phyloP scores from a whole-genome alignment of 2,797 vertebrate genomes.

The Microctenopoma steveboyesi region DNA sequence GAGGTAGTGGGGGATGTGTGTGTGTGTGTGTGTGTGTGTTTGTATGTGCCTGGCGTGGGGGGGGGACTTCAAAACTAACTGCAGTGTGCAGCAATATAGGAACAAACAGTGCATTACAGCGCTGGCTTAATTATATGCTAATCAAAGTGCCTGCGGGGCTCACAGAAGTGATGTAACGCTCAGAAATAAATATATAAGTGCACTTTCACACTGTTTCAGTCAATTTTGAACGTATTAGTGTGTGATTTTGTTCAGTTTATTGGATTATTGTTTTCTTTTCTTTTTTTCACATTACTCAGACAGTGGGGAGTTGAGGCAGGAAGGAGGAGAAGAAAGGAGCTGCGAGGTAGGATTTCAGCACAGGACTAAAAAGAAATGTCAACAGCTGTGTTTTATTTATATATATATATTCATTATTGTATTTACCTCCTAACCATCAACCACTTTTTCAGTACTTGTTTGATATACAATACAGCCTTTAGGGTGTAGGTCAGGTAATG shows the following conservation, averaged over 20 bases:
- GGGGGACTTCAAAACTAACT: conserved; percentile 57
- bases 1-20: background rate
- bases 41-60: background rate
- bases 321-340: conserved; percentile 21
- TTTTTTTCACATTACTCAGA: conserved; percentile 17
- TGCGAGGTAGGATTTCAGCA: conserved; percentile 26
- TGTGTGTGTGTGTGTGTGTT: too few species aligned
- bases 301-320: conserved; percentile 31
- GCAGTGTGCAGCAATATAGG: conserved; percentile 47
- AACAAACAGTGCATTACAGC: conserved; percentile 66
- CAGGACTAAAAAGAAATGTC: background rate
- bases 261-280: conserved; percentile 52
- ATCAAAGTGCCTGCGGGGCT: conserved; percentile 51
- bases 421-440: too few species aligned
- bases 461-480: too few species aligned
- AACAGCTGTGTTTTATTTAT: conserved; percentile 7
- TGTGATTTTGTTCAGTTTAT: conserved; percentile 34
- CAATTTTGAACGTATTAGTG: conserved; percentile 27
- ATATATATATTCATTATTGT: background rate
- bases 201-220: conserved; percentile 43
- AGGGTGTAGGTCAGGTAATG: background rate
- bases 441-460: too few species aligned
- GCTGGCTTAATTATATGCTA: conserved; percentile 75
- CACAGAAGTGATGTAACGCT: conserved; percentile 64
- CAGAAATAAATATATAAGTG: conserved; percentile 66